Evolutionary conservation across 2,888 invertebrate genomes (phyloP).

Genomic region (Aphrophora alni): DNA sequence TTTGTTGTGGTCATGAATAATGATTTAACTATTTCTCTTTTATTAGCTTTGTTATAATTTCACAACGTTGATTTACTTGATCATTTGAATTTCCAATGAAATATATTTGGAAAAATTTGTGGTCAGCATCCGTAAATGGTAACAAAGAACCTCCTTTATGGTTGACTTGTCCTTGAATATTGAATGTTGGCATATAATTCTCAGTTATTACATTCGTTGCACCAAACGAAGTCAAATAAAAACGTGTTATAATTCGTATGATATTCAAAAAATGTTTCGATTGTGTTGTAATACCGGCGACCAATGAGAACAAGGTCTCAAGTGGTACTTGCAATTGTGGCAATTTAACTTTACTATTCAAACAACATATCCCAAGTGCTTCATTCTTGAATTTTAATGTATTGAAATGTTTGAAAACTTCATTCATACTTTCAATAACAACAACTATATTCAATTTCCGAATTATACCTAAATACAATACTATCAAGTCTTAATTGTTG

Average conservation of each 20-base stretch:
- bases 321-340: no score
- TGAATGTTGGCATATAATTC: background rate
- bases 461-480: no score
- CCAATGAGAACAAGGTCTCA: background rate
- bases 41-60: background rate
- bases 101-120: background rate
- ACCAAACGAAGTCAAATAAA: conserved; percentile 48
- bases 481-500: no score
- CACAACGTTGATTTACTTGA: background rate
- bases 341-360: no score
- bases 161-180: background rate
- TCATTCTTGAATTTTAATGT: no score
- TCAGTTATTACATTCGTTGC: background rate
- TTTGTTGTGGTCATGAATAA: conserved; percentile 7
- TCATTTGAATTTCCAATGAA: background rate
- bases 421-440: no score
- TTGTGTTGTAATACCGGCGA: conserved; percentile 30
- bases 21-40: background rate
- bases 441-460: no score
- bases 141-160: background rate
- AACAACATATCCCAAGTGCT: no score
- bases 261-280: conserved; percentile 46
- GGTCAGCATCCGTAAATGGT: background rate
- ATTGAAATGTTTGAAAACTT: no score
- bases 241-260: conserved; percentile 47